phyloP scores from a whole-genome alignment of 2,888 invertebrate genomes.

The Acanthococcus lagerstroemiae region DNA sequence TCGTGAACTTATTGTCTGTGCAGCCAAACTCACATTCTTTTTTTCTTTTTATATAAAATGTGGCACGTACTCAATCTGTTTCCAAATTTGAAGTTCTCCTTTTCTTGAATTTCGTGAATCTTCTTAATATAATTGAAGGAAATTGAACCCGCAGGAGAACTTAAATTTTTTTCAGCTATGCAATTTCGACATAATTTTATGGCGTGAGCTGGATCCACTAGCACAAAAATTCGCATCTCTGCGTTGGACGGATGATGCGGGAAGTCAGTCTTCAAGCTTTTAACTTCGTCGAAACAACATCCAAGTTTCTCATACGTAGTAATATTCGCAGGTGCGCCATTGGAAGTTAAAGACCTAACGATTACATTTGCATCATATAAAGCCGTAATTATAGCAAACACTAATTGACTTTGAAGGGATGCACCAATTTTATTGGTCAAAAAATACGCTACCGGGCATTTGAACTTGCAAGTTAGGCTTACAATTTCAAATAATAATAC shows the following conservation, averaged over 20 bases:
- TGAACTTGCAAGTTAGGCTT: constrained; percentile 1
- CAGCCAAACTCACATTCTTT: constrained; percentile 35
- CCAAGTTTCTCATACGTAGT: constrained; percentile 10
- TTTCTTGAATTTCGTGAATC: constrained; percentile 7
- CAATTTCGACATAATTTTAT: constrained; percentile 14
- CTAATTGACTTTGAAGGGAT: constrained; percentile 6
- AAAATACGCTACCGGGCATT: constrained; percentile 25
- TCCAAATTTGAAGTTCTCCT: constrained; percentile 9
- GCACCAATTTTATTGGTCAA: constrained; percentile 12
- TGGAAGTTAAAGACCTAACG: constrained; percentile 13
- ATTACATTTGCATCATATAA: constrained; percentile 6
- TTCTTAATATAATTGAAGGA: constrained; percentile 31
- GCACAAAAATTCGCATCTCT: background rate
- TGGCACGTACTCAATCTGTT: constrained; percentile 14
- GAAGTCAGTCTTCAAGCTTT: background rate
- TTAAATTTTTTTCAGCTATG: constrained; percentile 38
- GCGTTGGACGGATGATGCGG: background rate
- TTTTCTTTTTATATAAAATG: constrained; percentile 26
- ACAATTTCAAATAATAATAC: constrained; percentile 4
- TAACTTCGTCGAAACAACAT: constrained; percentile 7
- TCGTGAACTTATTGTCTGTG: constrained; percentile 36
- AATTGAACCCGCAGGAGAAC: constrained; percentile 56
- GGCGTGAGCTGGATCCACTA: constrained; percentile 5
- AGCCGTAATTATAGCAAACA: background rate
- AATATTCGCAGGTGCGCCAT: constrained; percentile 26